These are phyloP conservation scores for Tenualosa ilisha DNA, from an alignment of 2,797 vertebrate species.

Conservation along the genomic window DNA sequence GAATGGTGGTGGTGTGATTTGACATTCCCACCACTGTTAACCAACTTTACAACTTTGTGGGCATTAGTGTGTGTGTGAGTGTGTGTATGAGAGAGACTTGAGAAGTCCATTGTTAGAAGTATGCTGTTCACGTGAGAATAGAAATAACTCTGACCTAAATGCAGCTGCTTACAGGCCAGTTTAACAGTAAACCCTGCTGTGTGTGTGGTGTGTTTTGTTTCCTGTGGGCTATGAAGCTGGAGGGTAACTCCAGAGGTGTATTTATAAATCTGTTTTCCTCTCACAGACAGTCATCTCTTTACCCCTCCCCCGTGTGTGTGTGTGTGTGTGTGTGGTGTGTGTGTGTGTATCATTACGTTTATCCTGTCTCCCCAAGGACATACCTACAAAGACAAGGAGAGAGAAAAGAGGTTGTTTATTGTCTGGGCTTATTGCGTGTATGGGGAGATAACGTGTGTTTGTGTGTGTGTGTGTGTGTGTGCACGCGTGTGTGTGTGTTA, in stretches of 20 bases:
- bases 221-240: background rate
- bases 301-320: background rate
- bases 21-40: too few species aligned
- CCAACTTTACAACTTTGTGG: background rate
- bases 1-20: background rate
- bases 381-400: slow-evolving; percentile 60
- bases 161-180: slow-evolving; percentile 7
- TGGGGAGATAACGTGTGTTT: background rate
- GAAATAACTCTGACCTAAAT: background rate
- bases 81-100: background rate
- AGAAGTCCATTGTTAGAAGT: background rate
- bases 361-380: slow-evolving; percentile 51
- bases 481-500: slow-evolving; percentile 64
- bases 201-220: background rate
- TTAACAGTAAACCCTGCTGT: slow-evolving; percentile 1
- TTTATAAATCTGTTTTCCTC: slow-evolving; percentile 53
- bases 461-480: slow-evolving; percentile 8
- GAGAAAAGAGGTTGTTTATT: slow-evolving; percentile 36
- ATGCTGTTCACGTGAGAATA: background rate
- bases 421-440: background rate
- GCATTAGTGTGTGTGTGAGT: background rate
- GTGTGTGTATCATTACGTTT: slow-evolving; percentile 15
- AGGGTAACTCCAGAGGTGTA: slow-evolving; percentile 5
- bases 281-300: slow-evolving; percentile 30
- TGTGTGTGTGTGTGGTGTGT: background rate